Base-by-base conservation (phyloP, 2,797 vertebrate genomes). In the Enteromius trimaculatus region DNA sequence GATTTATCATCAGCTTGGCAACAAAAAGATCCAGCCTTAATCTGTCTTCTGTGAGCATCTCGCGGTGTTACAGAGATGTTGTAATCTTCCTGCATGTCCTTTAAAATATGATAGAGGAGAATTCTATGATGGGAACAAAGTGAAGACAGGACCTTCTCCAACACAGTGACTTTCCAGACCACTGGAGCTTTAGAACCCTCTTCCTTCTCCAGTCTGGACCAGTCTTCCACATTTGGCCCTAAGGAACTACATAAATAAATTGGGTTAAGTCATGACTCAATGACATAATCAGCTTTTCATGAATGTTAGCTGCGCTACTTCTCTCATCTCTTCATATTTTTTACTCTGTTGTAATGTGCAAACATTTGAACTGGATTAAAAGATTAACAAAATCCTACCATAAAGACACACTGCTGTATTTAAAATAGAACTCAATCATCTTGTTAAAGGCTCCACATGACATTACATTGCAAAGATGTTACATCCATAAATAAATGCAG, bases 81-180 rank as follows among this genome's bases (percentile, higher is more conserved):
- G 88, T 93, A 92, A 90, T 98, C 95, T 92, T 96, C 94, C 80
- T 92, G 92, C 87, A 96, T 93, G 91, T 95, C 94, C 93, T 95
- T 97, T 90, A 99, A 93, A 92, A 99, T 96, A 91, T 94, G 92
- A 92, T 95, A 93, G 89, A 97, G 94, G 92, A 98, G 95, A 87
- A 95, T 95, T 90, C 92, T 93, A 92, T 99, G 98, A 91, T 95
- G 95, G 81, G 92, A 94, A 92, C 98, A 99, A 89, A 97, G 94
- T 74, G 95, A 95, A 89, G 93, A 92, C 89, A 99, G 94, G 93
- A 98, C 95, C 90, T 92, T 95, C 91, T 92, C 95, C 96, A 99
- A 93, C 89, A 94, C 89, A 88, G 92, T 94, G 90, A 92, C 93
- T 94, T 86, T 92, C 92, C 76, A 44, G 84, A 91, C 91, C 92